Evolutionary conservation across 2,797 vertebrate genomes (phyloP), one percentile per base, ranked within the genome.

Genomic region (Acanthurus tractus): DNA sequence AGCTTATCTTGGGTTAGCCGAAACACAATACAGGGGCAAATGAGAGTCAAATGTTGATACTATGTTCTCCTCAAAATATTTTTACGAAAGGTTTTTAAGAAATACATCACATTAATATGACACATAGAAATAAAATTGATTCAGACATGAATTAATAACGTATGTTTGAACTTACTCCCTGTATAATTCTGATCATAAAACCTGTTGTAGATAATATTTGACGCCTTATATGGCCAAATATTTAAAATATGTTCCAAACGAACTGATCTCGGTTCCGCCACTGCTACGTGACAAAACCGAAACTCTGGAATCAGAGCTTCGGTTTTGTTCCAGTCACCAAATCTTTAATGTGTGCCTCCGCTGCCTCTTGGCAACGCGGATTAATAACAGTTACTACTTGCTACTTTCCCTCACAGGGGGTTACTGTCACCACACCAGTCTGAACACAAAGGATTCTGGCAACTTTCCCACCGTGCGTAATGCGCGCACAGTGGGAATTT

Each of bases 371-470:
- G 84, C 84, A 80, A 78, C 79, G 44, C 75, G 71, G 78, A 78
- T 78, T 86, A 85, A 83, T 84, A 81, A 70, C 48, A 36, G 75
- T 64, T 61, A 63, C 82, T 78, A 78, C 74, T 82, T 72, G 63
- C 67, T 64, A 20, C 74, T 80, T 72, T 72, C 78, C 63, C 70
- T 81, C 80, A 53, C 74, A 48, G 85, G 81, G 78, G 74, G 86
- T 64, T 55, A 70, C 81, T 88, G 90, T 93, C 90, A 88, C 81
- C 84, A 49, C 81, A 89, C 70, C 73, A 78, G 78, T 61, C 79
- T 4, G 58, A 65, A 64, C 61, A 86, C 74, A 81, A 79, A 84
- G 61, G 49, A 45, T 70, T 64, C 70, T 77, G 82, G 83, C 86
- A 86, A 82, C 62, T 75, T 81, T 87, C 83, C 86, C 84, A 55